Evolutionary conservation across 2,797 vertebrate genomes (phyloP).

Genomic region (Mormyrus proboscirostris): DNA sequence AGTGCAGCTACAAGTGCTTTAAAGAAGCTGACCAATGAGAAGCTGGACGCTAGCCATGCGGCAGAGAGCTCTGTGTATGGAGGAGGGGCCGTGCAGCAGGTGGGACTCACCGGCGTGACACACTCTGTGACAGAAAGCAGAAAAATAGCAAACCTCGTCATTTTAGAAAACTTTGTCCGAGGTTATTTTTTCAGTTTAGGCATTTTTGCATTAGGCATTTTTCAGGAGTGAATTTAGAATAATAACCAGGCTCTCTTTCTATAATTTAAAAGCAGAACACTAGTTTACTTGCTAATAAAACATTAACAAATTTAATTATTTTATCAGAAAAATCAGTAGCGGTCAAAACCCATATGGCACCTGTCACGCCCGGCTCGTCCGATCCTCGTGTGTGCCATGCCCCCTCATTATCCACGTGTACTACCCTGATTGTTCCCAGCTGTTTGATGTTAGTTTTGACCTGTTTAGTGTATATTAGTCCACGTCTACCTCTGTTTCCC

Average conservation of each 20-base stretch:
- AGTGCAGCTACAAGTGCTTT: conserved; percentile 34
- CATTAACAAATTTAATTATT: not conserved
- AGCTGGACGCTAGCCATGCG: conserved; percentile 33
- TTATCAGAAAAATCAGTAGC: not conserved
- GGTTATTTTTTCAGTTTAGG: not conserved
- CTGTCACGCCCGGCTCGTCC: not conserved
- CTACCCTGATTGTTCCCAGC: too few species aligned
- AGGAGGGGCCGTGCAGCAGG: not conserved
- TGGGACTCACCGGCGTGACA: not conserved
- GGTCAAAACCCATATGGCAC: not conserved
- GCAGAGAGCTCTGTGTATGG: conserved; percentile 27
- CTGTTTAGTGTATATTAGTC: too few species aligned
- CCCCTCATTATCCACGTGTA: too few species aligned
- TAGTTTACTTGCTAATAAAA: not conserved
- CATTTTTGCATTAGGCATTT: not conserved
- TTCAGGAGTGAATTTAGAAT: not conserved
- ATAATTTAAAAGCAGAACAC: not conserved
- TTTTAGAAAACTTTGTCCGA: not conserved
- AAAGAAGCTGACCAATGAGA: conserved; percentile 20
- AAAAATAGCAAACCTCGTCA: not conserved
- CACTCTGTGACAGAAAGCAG: conserved; percentile 39
- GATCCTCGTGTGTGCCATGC: too few species aligned
- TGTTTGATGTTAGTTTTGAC: too few species aligned
- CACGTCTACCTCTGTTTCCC: too few species aligned
- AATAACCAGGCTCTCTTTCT: not conserved